Evolutionary conservation across 2,888 invertebrate genomes (phyloP), one percentile per base, ranked within the genome.

Genomic region (Cancer borealis): DNA sequence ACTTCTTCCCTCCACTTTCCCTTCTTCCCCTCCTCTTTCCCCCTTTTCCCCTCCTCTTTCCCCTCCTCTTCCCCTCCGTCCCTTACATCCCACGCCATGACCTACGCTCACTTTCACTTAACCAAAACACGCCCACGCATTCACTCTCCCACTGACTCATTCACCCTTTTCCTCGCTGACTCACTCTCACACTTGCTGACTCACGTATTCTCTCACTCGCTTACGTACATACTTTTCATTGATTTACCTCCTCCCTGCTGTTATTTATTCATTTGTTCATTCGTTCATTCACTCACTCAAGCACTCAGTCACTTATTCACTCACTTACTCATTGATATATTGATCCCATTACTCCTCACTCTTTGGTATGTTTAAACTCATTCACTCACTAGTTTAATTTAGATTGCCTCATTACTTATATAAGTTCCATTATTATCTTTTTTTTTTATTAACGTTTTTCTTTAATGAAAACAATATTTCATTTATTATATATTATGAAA

Each of bases 231-330:
- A n/a, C 21, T 73, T 8, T 73, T 54, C 54, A 12, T 17, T 54
- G 54, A 54, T 54, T 54, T 54, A 54, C 10, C 54, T 54, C 54
- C 54, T 14, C 73, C 26, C 21, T 66, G 6, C 73, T n/a, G n/a
- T 73, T 54, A 10, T 54, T 54, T 54, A 54, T 73, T 73, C 73
- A 73, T 73, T 73, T n/a, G 73, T 73, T 73, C 73, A 73, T n/a
- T 17, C 21, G n/a, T 4, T 73, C 8, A 73, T 73, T 73, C 26
- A 73, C 17, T 66, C 66, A 66, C 17, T 66, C 66, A 14, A 0
- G 4, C 79, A 26, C 5, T 79, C 79, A 30, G 8, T 66, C 66
- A 66, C n/a, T 66, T 12, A 79, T 12, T 6, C 79, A 30, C 30
- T 79, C 79, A 79, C 21, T 79, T 30, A 30, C 30, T 66, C n/a